phyloP scores from a whole-genome alignment of 2,888 invertebrate species.

The Calameuta pallipes region DNA sequence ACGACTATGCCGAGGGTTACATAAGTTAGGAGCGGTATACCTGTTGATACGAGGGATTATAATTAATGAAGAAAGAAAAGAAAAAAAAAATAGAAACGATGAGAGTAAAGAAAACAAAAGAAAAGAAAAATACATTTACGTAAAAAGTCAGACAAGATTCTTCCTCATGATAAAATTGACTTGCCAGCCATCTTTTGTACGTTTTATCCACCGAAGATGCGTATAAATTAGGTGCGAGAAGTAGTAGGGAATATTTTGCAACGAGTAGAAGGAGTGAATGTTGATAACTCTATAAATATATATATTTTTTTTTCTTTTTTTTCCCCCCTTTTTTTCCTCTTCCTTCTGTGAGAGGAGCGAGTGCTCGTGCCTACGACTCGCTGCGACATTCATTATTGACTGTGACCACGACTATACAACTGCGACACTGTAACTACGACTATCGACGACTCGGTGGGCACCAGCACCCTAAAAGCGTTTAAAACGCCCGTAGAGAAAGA shows the following conservation, averaged over 20 bases:
- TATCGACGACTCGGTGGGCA: too few species aligned
- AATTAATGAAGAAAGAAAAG: conserved; percentile 35
- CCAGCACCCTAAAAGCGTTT: too few species aligned
- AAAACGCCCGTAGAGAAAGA: too few species aligned
- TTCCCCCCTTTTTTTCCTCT: too few species aligned
- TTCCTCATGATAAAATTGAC: conserved; percentile 62
- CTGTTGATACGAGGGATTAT: conserved; percentile 55
- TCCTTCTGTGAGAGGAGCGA: neutral
- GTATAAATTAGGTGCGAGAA: conserved; percentile 49
- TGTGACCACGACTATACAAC: conserved; percentile 21
- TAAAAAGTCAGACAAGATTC: conserved; percentile 57
- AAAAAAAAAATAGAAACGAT: conserved; percentile 21
- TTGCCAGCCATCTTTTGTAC: conserved; percentile 67
- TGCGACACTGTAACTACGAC: conserved; percentile 33
- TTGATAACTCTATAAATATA: conserved; percentile 1
- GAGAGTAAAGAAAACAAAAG: conserved; percentile 18
- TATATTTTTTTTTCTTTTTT: conserved; percentile 5
- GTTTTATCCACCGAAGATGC: conserved; percentile 54
- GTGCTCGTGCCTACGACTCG: neutral
- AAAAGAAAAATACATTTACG: conserved; percentile 40
- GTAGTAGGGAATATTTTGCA: conserved; percentile 65
- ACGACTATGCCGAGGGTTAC: conserved; percentile 60
- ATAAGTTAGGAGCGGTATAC: conserved; percentile 60
- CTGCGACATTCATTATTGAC: conserved; percentile 19
- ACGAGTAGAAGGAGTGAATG: conserved; percentile 56